Evolutionary conservation across 2,113 vertebrate genomes (phyloP).

Genomic region (Tamias sibiricus): DNA sequence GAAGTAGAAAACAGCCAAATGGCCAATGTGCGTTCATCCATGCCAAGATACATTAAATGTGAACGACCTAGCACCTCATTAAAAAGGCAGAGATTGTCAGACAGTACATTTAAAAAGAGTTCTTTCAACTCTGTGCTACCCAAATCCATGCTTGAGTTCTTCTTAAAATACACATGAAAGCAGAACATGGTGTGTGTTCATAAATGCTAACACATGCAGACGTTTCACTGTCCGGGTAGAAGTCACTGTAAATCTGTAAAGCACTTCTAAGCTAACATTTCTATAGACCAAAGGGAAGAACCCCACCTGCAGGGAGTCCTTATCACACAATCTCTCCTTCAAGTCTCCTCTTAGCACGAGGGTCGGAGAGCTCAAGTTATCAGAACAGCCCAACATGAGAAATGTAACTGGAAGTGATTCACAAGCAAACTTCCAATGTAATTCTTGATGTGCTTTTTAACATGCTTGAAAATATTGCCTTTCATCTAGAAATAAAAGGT

Average conservation of each 20-base stretch:
- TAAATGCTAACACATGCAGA: neutral
- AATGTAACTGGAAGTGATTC: neutral
- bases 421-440: neutral
- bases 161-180: constrained; percentile 25
- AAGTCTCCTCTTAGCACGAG: neutral
- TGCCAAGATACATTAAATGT: neutral
- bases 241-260: neutral
- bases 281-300: neutral
- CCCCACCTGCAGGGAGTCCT: rapidly evolving
- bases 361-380: neutral
- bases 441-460: neutral
- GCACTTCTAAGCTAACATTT: neutral
- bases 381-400: neutral
- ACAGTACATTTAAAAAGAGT: neutral
- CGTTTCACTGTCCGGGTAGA: neutral
- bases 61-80: neutral
- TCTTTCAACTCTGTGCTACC: neutral
- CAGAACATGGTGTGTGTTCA: neutral
- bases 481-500: neutral
- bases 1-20: neutral
- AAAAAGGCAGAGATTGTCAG: constrained; percentile 7
- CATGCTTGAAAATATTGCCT: neutral
- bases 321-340: neutral
- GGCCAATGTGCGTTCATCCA: neutral
- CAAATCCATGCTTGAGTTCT: neutral